Base-by-base conservation (phyloP, 1,140 invertebrate species). In the Ptiloglossa arizonensis region DNA sequence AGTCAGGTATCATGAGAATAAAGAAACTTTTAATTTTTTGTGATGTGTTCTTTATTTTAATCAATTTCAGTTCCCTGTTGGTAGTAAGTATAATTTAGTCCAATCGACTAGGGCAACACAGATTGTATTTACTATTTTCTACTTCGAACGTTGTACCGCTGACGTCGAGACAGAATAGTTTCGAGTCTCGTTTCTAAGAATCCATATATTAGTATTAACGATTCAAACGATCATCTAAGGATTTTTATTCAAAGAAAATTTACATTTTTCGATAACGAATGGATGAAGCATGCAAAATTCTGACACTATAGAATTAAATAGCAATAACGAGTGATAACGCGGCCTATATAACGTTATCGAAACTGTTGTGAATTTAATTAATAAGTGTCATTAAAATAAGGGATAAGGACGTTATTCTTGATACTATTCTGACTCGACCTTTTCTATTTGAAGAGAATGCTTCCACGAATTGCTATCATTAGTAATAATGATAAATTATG, bases 401-500 rank as follows among this genome's bases (percentile, higher is more conserved):
- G n/a, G n/a, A 38, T 9, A 38, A 15, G 8, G 27, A 27, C 24
- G 38, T 19, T 17, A 15, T 50, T 67, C 35, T 56, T 5, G 27
- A 46, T 6, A 13, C 27, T 41, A 44, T 59, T 60, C 69, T 60
- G 56, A 1, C 69, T 60, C 69, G 38, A 48, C 38, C 24, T 48
- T 15, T 52, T 29, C n/a, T 29, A 9, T 15, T 29, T 3, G 60
- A 64, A 41, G 32, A 41, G 46, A 68, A 57, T 59, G 52, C 56
- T 70, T 70, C 67, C 66, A 69, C 46, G 24, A 70, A 15, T 41
- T 71, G 48, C 44, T 46, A 69, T 50, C 22, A 19, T 11, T 76
- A 76, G 66, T 66, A 60, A 76, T 70, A 70, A 76, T 57, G 29
- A 27, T 59, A 48, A 57, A 29, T 60, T 76, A 76, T 60, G 73